Base-by-base conservation (phyloP, 2,113 vertebrate genomes). In the Platycercus adscitus region DNA sequence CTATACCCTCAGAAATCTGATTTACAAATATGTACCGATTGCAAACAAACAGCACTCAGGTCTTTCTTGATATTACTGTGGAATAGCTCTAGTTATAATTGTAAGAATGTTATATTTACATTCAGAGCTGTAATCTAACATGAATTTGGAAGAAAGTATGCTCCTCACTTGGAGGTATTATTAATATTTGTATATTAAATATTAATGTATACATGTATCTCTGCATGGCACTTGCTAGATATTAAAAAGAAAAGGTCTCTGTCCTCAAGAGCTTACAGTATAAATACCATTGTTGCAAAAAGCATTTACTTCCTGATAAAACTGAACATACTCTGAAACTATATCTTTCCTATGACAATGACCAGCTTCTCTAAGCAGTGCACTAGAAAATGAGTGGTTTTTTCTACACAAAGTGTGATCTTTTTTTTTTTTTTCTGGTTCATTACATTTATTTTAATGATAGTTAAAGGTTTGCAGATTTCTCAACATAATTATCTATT, bases 161-260 rank as follows among this genome's bases (percentile, higher is more conserved):
- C 64, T 90, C 13, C 76, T 90, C 33, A 89, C 55, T 90, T 47
- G 44, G 69, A 84, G 76, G 65, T 81, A 37, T 78, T 94, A 88
- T 78, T 94, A 94, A 84, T 96, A 94, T 97, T 97, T 96, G 88
- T 90, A 73, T 90, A 68, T 86, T 96, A 76, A 92, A 93, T 94
- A 96, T 88, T 95, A 84, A 90, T 92, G 56, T 56, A 94, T 91
- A 93, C 80, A 81, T 69, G 61, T 86, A 86, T 83, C 92, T 96
- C 96, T 96, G 88, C 82, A 93, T 95, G 93, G 25, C 41, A 79
- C 93, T 88, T 95, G 60, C 68, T 71, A 86, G 96, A 92, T 94
- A 96, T 94, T 96, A 93, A 95, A 96, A 96, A 64, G 86, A 79
- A 96, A 97, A 95, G 93, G 86, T 95, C 93, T 93, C 55, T 81